These are phyloP conservation scores for Ceyx melanurus DNA, from an alignment of 2,113 vertebrate genomes.

Conservation along the genomic window DNA sequence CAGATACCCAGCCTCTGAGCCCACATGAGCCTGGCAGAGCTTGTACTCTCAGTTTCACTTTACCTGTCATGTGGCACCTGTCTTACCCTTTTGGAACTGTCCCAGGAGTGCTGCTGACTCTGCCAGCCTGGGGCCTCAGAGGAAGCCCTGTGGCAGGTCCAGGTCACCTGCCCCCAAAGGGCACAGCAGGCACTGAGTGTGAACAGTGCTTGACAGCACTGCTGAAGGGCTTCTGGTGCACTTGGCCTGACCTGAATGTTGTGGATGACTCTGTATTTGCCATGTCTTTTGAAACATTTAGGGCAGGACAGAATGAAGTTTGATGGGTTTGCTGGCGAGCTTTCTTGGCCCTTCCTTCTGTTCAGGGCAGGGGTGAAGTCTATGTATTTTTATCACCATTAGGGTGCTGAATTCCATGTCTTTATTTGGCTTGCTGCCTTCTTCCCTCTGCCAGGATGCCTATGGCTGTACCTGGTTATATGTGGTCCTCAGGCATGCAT, in stretches of 20 bases:
- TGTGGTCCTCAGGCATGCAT: not conserved
- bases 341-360: not conserved
- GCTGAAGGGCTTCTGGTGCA: not conserved
- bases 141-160: not conserved
- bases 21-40: fast-evolving
- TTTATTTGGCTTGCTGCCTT: not conserved
- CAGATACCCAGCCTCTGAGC: not conserved
- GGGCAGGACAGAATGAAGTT: not conserved
- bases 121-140: not conserved
- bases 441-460: not conserved
- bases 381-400: slow-evolving; percentile 43
- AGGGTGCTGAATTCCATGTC: not conserved
- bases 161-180: not conserved
- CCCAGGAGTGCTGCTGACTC: not conserved
- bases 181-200: fast-evolving
- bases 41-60: not conserved
- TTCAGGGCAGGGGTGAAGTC: not conserved
- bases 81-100: not conserved
- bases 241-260: not conserved
- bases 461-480: slow-evolving; percentile 40
- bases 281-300: not conserved
- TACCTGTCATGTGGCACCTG: not conserved
- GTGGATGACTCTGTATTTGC: fast-evolving
- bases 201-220: not conserved
- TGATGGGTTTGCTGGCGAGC: not conserved